Percentiles rank a stretch among this genome's conserved stretches.
Conservation (phyloP, 1,140 invertebrate species). For the Megalopta genalis region DNA sequence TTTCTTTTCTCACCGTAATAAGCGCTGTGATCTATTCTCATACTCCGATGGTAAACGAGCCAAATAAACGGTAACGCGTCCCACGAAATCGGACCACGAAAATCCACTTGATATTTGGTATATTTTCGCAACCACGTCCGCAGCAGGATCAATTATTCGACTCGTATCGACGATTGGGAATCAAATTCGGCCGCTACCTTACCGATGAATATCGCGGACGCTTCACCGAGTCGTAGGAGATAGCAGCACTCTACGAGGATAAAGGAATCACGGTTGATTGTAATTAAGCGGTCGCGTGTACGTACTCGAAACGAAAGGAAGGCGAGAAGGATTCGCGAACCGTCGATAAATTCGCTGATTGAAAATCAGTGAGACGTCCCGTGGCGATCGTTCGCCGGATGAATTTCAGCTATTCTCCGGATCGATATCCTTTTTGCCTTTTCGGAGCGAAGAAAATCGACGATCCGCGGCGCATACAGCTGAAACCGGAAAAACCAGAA, state of each 20-base stretch:
- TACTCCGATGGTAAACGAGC: too few species aligned
- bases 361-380: background rate
- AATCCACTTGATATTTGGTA: background rate
- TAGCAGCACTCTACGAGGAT: slow-evolving; percentile 55
- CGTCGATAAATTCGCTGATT: background rate
- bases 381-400: background rate
- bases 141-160: background rate
- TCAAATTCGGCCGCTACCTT: slow-evolving; percentile 42
- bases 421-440: background rate
- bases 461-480: background rate
- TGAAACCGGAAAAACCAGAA: slow-evolving; percentile 37
- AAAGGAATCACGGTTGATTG: background rate
- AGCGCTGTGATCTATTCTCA: too few species aligned
- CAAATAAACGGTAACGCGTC: too few species aligned
- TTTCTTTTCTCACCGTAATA: too few species aligned
- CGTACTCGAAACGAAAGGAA: too few species aligned
- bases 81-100: background rate
- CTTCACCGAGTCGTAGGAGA: slow-evolving; percentile 39
- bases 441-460: background rate
- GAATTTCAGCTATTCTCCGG: background rate
- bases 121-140: background rate
- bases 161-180: slow-evolving; percentile 34
- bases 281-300: background rate
- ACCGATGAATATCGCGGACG: slow-evolving; percentile 41
- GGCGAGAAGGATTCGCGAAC: background rate